Conservation (phyloP, 2,113 vertebrate genomes). For the Pachyramphus minor region DNA sequence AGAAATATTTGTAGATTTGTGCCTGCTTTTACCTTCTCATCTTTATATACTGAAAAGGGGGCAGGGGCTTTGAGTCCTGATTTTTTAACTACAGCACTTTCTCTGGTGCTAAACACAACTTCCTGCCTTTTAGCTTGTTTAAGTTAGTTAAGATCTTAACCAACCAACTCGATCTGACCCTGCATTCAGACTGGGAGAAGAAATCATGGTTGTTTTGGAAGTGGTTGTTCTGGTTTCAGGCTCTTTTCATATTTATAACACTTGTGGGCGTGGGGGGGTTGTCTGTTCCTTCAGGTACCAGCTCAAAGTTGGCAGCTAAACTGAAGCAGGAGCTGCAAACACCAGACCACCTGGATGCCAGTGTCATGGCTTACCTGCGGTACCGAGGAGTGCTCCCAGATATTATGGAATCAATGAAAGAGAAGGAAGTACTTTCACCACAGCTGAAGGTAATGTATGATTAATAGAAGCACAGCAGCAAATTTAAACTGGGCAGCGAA, state of each 20-base stretch:
- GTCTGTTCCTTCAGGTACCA: constrained; percentile 71
- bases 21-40: not conserved
- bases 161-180: not conserved
- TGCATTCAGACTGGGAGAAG: not conserved
- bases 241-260: not conserved
- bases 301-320: constrained; percentile 73
- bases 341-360: constrained; percentile 67
- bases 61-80: not conserved
- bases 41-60: not conserved
- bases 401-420: not conserved
- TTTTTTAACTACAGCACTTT: not conserved
- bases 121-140: not conserved
- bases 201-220: not conserved
- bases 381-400: constrained; percentile 70
- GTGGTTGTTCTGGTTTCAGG: not conserved
- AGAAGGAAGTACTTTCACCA: constrained; percentile 78
- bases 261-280: not conserved
- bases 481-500: not conserved
- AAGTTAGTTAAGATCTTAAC: not conserved
- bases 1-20: not conserved
- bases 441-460: constrained; percentile 80
- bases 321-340: constrained; percentile 71
- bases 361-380: constrained; percentile 71
- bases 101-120: not conserved
- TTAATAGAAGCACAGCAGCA: not conserved